Percentiles rank a stretch among this genome's conserved stretches.
Conservation (phyloP, 2,888 invertebrate genomes). For the Aspidiotus rigidus region DNA sequence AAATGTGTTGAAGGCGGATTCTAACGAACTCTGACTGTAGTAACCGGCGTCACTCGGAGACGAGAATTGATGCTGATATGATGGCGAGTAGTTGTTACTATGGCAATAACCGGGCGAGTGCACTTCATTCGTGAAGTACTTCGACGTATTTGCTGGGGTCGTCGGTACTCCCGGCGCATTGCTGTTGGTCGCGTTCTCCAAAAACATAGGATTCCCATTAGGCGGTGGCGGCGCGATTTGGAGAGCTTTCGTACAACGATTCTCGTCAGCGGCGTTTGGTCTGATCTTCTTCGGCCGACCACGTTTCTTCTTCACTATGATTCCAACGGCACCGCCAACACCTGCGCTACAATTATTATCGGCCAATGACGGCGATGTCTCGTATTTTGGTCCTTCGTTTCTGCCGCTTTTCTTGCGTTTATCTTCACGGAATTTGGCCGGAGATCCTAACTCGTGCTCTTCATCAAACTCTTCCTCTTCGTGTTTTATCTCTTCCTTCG, state of each 20-base stretch:
- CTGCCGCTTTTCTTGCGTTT: constrained; percentile 55
- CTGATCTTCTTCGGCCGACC: constrained; percentile 80
- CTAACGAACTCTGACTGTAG: constrained; percentile 29
- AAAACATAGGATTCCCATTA: constrained; percentile 1
- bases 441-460: constrained; percentile 67
- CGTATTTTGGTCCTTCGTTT: constrained; percentile 49
- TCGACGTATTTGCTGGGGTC: constrained; percentile 20
- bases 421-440: constrained; percentile 54
- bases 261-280: constrained; percentile 22
- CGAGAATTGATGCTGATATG: constrained; percentile 32
- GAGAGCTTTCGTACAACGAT: too few relatives aligned
- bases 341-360: constrained; percentile 38
- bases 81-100: constrained; percentile 27
- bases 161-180: constrained; percentile 3
- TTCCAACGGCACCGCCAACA: constrained; percentile 41
- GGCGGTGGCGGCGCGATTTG: constrained; percentile 7
- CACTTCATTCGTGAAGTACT: constrained; percentile 24
- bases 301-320: constrained; percentile 66
- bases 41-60: constrained; percentile 29
- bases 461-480: constrained; percentile 34
- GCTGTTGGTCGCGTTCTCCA: neutral
- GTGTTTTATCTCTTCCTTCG: constrained; percentile 32
- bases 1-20: constrained; percentile 28
- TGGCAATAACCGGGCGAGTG: constrained; percentile 28
- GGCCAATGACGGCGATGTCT: constrained; percentile 40